Percentiles rank a stretch among this genome's conserved stretches.
These are phyloP conservation scores for Caenorhabditis panamensis DNA, from an alignment of 2,888 invertebrate genomes.

Conservation along the genomic window DNA sequence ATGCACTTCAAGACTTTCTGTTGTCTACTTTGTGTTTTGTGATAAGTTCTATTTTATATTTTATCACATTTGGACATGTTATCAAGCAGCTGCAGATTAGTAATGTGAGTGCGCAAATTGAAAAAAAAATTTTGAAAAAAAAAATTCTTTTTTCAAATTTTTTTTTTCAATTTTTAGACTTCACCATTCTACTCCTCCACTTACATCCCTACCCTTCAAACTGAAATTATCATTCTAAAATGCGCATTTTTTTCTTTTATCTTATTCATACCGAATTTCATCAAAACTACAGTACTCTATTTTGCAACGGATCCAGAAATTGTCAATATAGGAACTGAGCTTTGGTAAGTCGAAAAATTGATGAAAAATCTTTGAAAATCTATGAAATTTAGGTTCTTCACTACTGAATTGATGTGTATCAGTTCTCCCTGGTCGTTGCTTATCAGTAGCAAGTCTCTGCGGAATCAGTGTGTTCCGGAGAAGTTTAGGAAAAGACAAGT, in stretches of 20 bases:
- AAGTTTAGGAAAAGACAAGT: not conserved
- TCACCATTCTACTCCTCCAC: not conserved
- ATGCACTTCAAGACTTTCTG: constrained; percentile 45
- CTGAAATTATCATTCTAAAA: constrained; percentile 46
- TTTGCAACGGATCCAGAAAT: constrained; percentile 12
- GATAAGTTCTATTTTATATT: constrained; percentile 19
- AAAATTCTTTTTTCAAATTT: no score
- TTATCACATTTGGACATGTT: constrained; percentile 22
- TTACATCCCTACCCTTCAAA: not conserved
- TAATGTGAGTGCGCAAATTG: not conserved
- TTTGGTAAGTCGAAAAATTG: constrained; percentile 14
- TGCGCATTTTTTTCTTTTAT: constrained; percentile 51
- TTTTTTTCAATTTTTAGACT: not conserved
- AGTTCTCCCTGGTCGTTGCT: constrained; percentile 49
- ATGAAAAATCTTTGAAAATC: not conserved
- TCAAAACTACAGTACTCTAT: constrained; percentile 39
- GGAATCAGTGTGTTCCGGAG: not conserved
- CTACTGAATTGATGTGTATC: constrained; percentile 53
- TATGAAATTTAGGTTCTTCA: constrained; percentile 34
- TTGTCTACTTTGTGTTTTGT: constrained; percentile 23
- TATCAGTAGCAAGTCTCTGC: constrained; percentile 9
- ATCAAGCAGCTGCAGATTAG: not conserved
- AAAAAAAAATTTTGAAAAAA: no score
- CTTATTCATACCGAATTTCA: constrained; percentile 42
- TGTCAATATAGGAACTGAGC: constrained; percentile 28